A percentile compares a stretch with the other conserved stretches of the same genome.
Conservation (phyloP, 2,797 vertebrate species). For the Enteromius viviparus region DNA sequence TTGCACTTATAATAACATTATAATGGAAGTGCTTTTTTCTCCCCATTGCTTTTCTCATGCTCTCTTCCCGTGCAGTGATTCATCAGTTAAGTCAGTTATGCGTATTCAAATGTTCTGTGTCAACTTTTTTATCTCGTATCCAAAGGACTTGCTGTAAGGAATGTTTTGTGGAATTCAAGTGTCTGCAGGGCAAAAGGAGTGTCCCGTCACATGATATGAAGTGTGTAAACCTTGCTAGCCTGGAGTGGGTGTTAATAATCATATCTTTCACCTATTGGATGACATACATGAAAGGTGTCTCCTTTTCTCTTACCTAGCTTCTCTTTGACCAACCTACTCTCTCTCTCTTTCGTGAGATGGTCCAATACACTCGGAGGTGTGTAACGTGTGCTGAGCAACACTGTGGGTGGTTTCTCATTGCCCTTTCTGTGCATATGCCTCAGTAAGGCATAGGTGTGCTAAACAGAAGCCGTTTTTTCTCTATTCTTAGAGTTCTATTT, state of each 20-base stretch:
- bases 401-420: conserved; percentile 63
- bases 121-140: conserved; percentile 12
- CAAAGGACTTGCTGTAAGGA: not conserved
- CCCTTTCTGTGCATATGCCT: conserved; percentile 69
- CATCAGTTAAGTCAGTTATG: conserved; percentile 19
- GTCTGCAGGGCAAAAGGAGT: conserved; percentile 54
- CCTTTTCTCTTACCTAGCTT: conserved; percentile 63
- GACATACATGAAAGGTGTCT: conserved; percentile 60
- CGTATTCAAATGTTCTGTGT: not conserved
- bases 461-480: conserved; percentile 42
- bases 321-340: conserved; percentile 61
- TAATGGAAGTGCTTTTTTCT: not conserved
- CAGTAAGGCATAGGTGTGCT: conserved; percentile 58
- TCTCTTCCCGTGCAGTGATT: not conserved
- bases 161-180: conserved; percentile 24
- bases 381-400: conserved; percentile 52
- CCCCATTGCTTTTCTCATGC: not conserved
- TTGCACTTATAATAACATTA: not conserved
- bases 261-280: conserved; percentile 55
- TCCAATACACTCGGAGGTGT: conserved; percentile 60
- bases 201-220: conserved; percentile 66
- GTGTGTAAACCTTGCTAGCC: conserved; percentile 66
- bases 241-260: conserved; percentile 53
- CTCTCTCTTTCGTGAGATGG: conserved; percentile 40
- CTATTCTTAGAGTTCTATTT: conserved; percentile 38